Base-by-base conservation (phyloP, 2,888 invertebrate genomes). In the Drosophila koepferae region DNA sequence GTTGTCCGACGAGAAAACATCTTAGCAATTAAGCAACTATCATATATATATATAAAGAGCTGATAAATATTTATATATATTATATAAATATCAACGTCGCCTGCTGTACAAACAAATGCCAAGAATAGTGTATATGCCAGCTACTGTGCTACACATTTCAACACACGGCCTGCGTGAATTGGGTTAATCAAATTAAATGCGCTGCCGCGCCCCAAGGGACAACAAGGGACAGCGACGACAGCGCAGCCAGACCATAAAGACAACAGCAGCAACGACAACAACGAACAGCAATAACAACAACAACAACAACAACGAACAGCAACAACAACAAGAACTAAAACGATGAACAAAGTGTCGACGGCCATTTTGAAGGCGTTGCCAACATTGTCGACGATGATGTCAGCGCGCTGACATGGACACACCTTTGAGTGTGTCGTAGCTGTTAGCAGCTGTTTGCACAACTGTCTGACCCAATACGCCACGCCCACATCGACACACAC, bases 141-240 rank as follows among this genome's bases (percentile, higher is more conserved):
- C 23, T 59, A 43, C 46, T 51, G 58, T 59, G 68, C 43, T 62
- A 75, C 36, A 79, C 69, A 68, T 70, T 65, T 53, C 63, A 63
- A 80, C 76, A 71, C 77, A 58, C 66, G 1, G 49, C 61, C 72
- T 63, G 69, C 71, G 81, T 71, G 59, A 90, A 90, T 81, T 84
- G 74, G 81, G 89, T 89, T 91, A 92, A 92, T 91, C 86, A 90
- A 91, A 91, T 92, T 89, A 91, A 89, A 87, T 82, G 80, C 80
- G 74, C 77, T 82, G 82, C 87, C 90, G 89, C 91, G 76, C 91
- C 91, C 81, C 77, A 72, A 64, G 63, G 59, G 63, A 75, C 55
- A 71, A 63, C 67, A 63, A 58, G 55, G 60, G 60, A 46, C 62
- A 55, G 49, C 75, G 63, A 20, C 63, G 34, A 58, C 49, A 48